Conservation (phyloP, 1,140 invertebrate species). For the Thaumetopoea pityocampa region DNA sequence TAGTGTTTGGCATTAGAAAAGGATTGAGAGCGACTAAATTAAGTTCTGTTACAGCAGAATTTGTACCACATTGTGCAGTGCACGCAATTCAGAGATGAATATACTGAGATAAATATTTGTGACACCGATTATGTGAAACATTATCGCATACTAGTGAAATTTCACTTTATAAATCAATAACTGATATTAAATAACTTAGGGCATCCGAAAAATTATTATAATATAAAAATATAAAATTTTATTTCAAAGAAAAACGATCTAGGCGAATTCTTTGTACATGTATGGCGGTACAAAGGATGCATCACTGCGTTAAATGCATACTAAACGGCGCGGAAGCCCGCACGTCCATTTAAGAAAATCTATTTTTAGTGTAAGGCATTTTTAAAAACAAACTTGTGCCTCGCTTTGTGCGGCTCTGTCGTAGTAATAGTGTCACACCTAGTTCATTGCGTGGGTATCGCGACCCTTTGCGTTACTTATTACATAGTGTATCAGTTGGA, state of each 20-base stretch:
- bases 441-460: no score
- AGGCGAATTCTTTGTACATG: conserved; percentile 7
- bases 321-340: conserved; percentile 35
- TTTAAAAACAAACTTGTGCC: conserved; percentile 8
- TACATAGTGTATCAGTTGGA: no score
- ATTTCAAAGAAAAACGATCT: conserved; percentile 7
- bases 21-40: no score
- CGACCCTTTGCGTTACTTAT: no score
- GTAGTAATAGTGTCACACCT: no score
- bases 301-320: conserved; percentile 37
- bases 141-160: no score
- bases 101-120: no score
- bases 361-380: conserved; percentile 28
- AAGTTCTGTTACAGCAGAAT: no score
- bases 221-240: conserved; percentile 2
- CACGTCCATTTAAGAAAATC: conserved; percentile 15
- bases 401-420: background rate
- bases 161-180: background rate
- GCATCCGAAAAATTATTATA: conserved; percentile 2
- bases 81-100: no score
- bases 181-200: conserved; percentile 17
- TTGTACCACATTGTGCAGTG: no score
- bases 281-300: conserved; percentile 34
- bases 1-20: no score
- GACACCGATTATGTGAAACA: no score